Conservation (phyloP, 2,113 vertebrate genomes). For the Delphinus delphis region DNA sequence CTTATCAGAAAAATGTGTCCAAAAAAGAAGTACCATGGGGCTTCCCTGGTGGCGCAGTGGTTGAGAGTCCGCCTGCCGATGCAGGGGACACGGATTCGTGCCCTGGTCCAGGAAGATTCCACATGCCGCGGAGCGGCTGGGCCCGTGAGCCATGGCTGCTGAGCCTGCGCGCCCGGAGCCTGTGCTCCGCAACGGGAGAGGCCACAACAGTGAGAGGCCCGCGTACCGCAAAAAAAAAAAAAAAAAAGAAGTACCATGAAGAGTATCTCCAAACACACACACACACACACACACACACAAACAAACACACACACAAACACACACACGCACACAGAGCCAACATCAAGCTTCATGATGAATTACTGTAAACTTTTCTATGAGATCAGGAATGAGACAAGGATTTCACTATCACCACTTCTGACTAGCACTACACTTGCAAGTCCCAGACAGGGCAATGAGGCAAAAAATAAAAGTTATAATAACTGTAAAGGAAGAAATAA, state of each 20-base stretch:
- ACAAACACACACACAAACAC: no score
- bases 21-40: neutral
- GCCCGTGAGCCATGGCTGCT: no score
- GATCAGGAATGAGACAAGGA: neutral
- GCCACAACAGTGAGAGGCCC: no score
- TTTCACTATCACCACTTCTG: neutral
- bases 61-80: no score
- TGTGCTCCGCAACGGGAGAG: no score
- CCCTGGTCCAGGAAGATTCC: rapidly evolving
- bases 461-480: neutral
- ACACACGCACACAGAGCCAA: neutral
- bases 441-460: neutral
- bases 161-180: rapidly evolving
- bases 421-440: neutral
- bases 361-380: neutral
- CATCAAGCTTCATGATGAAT: neutral
- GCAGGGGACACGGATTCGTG: no score
- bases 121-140: no score
- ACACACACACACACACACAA: no score
- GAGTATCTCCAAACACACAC: neutral
- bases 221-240: no score
- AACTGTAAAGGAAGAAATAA: neutral
- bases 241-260: neutral
- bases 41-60: no score
- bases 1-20: neutral